Evolutionary conservation across 2,113 vertebrate species (phyloP).

Genomic region (Athene noctua): DNA sequence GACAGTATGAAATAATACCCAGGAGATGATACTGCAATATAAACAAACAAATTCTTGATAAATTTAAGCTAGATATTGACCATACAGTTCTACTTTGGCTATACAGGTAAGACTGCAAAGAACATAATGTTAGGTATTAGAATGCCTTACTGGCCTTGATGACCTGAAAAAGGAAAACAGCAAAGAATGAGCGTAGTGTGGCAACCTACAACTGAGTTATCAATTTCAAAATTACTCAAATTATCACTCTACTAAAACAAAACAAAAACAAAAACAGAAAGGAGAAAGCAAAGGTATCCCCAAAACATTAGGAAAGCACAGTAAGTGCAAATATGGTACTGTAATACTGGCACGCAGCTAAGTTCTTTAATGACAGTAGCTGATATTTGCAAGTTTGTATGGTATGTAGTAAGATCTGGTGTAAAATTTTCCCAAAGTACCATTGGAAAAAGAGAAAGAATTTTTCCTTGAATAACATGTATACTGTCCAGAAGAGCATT

Average conservation of each 20-base stretch:
- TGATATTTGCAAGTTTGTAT: neutral
- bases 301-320: neutral
- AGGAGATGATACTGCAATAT: neutral
- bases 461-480: neutral
- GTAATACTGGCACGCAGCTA: neutral
- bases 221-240: neutral
- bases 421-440: neutral
- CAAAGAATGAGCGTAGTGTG: neutral
- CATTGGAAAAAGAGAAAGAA: neutral
- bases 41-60: neutral
- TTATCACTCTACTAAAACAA: neutral
- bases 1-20: slow-evolving; percentile 1
- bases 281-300: neutral
- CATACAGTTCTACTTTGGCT: neutral
- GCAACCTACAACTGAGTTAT: neutral
- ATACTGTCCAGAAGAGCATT: neutral
- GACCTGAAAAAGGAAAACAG: neutral
- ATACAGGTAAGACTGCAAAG: neutral
- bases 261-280: neutral
- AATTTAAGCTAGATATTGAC: neutral
- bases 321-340: neutral
- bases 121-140: neutral
- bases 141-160: neutral
- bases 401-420: neutral
- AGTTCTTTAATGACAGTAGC: neutral